Evolutionary conservation across 2,888 invertebrate species (phyloP), one percentile per base, ranked within the genome.

Genomic region (Tachina fera): DNA sequence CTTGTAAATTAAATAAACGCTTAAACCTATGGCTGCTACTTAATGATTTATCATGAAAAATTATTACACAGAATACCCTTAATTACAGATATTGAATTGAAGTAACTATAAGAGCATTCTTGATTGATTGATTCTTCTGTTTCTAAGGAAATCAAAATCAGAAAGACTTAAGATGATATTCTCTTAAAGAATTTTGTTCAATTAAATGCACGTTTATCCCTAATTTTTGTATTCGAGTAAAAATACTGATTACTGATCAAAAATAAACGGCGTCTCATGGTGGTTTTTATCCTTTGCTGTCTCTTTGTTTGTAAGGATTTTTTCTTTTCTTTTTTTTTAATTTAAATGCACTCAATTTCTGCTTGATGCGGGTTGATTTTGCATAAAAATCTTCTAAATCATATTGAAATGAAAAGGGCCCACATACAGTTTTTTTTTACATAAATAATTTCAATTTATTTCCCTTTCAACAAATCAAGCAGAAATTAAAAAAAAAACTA

Each of bases 391-490:
- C 19, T 58, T 68, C 10, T 31, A 13, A 56, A 1, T 16, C 10
- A 1, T 58, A 68, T 41, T 51, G n/a, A 31, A 74, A 74, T 58
- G 14, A 22, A 74, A 51, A 81, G 65, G 67, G 67, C 74, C 80
- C 74, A 43, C 51, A 81, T 81, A 67, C 56, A 51, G 13, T 58
- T 67, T 45, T 19, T 16, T n/a, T n/a, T n/a, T n/a, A n/a, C n/a
- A n/a, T n/a, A 49, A 51, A 39, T 1, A 13, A 70, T 67, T 77
- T 14, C n/a, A 49, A 53, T 78, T 51, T 61, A 78, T 72, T 72
- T 58, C 22, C n/a, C 16, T 70, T 61, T 41, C 51, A 78, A 19
- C 51, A 80, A 80, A 80, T 72, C 63, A 71, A 63, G 58, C 80
- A 72, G 19, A 39, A 72, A 22, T 53, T 56, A 16, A 9, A n/a